A percentile compares a stretch with the other conserved stretches of the same genome.
These are phyloP conservation scores for Alentia gelatinosa DNA, from an alignment of 2,888 invertebrate species.

Conservation along the genomic window DNA sequence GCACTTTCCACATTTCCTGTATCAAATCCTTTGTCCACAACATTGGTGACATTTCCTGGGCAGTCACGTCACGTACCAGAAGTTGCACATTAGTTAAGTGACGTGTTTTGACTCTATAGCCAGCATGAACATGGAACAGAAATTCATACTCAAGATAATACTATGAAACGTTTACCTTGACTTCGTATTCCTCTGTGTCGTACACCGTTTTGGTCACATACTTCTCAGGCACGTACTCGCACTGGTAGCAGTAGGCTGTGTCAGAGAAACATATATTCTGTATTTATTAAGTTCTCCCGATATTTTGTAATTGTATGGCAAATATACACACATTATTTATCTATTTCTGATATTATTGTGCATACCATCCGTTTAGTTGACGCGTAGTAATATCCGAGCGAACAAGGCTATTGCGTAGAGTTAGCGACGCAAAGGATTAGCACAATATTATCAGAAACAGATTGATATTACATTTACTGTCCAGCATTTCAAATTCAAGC, in stretches of 20 bases:
- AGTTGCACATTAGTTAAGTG: no score
- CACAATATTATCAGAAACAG: no score
- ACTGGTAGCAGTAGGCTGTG: conserved; percentile 34
- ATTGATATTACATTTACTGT: no score
- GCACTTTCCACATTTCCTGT: no score
- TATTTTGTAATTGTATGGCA: background rate
- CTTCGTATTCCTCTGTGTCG: conserved; percentile 3
- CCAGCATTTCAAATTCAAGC: no score
- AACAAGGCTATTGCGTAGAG: background rate
- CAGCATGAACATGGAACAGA: no score
- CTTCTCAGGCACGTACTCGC: conserved; percentile 1
- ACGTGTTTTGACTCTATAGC: no score
- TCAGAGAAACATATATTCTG: background rate
- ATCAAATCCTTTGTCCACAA: no score
- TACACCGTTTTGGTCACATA: background rate
- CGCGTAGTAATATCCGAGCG: background rate
- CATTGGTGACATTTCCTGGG: no score
- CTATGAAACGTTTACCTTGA: background rate
- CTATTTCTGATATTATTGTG: background rate
- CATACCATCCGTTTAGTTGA: background rate
- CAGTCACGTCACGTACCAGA: no score
- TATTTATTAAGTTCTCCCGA: no score
- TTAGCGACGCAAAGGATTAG: background rate
- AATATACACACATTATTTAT: background rate
- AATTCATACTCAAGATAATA: no score